Evolutionary conservation across 2,888 invertebrate genomes (phyloP).

Genomic region (Hypercompe scribonia): DNA sequence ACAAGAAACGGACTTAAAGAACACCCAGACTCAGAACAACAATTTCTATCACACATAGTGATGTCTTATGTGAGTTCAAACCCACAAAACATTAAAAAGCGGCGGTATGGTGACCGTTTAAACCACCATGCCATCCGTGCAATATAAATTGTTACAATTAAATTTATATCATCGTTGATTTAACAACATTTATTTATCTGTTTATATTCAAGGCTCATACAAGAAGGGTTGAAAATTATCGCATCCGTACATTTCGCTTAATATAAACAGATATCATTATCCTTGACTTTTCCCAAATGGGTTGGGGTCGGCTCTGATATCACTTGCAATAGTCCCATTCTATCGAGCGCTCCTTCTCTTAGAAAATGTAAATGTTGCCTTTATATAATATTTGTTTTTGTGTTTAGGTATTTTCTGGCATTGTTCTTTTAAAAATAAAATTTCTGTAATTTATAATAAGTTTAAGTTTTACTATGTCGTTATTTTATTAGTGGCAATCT

Average conservation of each 20-base stretch:
- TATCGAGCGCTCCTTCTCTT: conserved; percentile 10
- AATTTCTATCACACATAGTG: too few species aligned
- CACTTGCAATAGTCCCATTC: conserved; percentile 20
- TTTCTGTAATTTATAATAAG: neutral
- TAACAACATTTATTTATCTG: conserved; percentile 4
- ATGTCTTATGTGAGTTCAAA: too few species aligned
- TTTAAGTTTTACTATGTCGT: neutral
- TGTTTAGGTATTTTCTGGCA: neutral
- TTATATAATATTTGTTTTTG: conserved; percentile 5
- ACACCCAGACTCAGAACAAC: too few species aligned
- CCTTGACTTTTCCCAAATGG: conserved; percentile 23
- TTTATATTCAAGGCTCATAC: conserved; percentile 6
- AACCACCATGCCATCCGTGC: too few species aligned
- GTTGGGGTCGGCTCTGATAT: conserved; percentile 18
- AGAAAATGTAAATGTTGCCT: conserved; percentile 17
- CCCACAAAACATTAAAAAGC: too few species aligned
- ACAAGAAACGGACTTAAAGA: too few species aligned
- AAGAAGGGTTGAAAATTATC: conserved; percentile 20
- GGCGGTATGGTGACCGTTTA: too few species aligned
- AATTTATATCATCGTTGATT: neutral
- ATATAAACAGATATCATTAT: conserved; percentile 24
- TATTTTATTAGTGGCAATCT: neutral
- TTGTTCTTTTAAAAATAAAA: neutral
- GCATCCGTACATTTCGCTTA: conserved; percentile 19
- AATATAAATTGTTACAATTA: neutral